Evolutionary conservation across 2,113 vertebrate species (phyloP), one percentile per base, ranked within the genome.

Genomic region (Athene cunicularia): DNA sequence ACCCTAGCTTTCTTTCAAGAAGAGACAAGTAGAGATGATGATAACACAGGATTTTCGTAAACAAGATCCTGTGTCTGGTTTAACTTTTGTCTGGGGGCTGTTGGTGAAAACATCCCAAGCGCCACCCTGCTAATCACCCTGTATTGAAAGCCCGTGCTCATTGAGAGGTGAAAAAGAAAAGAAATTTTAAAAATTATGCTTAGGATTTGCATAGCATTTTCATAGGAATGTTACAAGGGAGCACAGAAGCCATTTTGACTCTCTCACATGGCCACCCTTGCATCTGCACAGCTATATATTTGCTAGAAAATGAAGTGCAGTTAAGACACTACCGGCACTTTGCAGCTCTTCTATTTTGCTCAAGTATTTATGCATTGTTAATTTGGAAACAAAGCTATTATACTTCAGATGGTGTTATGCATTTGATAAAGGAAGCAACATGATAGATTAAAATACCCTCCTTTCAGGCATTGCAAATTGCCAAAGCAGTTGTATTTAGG

Each of bases 351-450:
- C 49, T 68, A 39, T 55, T 87, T 90, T 81, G 39, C 45, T 94
- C 6, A 0, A 67, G 86, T 37, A 7, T 93, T 74, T 91, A 49
- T 70, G 19, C 15, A 30, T 52, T 93, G 66, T 67, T 96, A 97
- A 93, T 96, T 96, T 97, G 66, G 63, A 91, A 96, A 93, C 30
- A 71, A 88, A 92, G 79, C 23, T 59, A 56, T 30, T 49, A 35
- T 88, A 59, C 49, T 94, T 94, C 56, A 53, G 59, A 86, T 68
- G 33, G 43, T 47, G 16, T 70, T 82, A 79, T 13, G 55, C 24
- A 16, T 58, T 95, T 95, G 68, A 93, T 91, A 83, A 97, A 92
- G 67, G 62, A 79, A 62, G 39, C 24, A 85, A 58, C 3, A 11
- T 10, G 27, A 39, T 43, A 80, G 47, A 88, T 68, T 58, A 55